Evolutionary conservation across 2,888 invertebrate species (phyloP).

Genomic region (Epsilonema sp.): DNA sequence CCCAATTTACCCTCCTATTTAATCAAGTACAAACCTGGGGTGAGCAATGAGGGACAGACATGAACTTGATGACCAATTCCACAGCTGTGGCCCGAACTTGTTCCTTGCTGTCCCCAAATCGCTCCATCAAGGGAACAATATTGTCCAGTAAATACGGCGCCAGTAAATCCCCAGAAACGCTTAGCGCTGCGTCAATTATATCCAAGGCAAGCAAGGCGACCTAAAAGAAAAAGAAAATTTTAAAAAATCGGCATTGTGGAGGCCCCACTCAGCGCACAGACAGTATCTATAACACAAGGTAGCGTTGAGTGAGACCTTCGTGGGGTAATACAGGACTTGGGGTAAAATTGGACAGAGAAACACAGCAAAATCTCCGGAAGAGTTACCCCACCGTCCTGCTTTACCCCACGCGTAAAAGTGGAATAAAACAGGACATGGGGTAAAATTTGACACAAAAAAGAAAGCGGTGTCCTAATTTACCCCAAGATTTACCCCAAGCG

Average conservation of each 20-base stretch:
- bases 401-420: too few species aligned
- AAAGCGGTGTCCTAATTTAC: too few species aligned
- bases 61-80: conserved; percentile 8
- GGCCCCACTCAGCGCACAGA: too few species aligned
- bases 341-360: too few species aligned
- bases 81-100: conserved; percentile 8
- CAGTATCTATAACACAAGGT: neutral
- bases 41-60: conserved; percentile 6
- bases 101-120: conserved; percentile 11
- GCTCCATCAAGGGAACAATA: conserved; percentile 10
- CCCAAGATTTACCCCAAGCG: too few species aligned
- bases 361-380: too few species aligned
- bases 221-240: too few species aligned
- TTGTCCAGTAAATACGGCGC: conserved; percentile 11
- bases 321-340: too few species aligned
- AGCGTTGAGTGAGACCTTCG: too few species aligned
- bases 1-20: neutral
- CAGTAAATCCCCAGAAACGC: conserved; percentile 10
- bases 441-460: too few species aligned
- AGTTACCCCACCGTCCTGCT: too few species aligned
- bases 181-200: conserved; percentile 10
- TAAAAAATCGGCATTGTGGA: neutral
- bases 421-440: too few species aligned
- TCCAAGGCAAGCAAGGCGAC: conserved; percentile 12
- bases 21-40: conserved; percentile 12